phyloP scores from a whole-genome alignment of 2,113 vertebrate species.

The Eulemur rufifrons region DNA sequence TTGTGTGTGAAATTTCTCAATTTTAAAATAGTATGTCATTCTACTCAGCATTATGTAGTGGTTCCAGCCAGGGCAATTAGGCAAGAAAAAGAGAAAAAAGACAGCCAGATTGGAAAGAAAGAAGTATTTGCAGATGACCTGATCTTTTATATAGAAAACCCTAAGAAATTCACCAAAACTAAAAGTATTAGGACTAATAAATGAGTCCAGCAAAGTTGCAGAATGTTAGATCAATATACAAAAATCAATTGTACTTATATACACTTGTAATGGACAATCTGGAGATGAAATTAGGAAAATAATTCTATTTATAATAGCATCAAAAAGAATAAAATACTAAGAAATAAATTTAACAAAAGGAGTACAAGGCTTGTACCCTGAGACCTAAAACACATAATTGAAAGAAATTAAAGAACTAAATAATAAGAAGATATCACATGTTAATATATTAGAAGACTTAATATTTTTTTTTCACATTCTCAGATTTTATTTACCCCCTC shows the following conservation, averaged over 20 bases:
- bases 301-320: not conserved
- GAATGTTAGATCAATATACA: not conserved
- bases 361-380: not conserved
- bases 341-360: not conserved
- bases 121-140: not conserved
- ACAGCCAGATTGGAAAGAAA: not conserved
- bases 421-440: not conserved
- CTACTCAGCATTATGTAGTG: not conserved
- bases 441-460: not conserved
- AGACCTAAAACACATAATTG: not conserved
- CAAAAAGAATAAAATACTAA: not conserved
- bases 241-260: not conserved
- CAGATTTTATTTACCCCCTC: not conserved
- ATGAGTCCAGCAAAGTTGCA: not conserved
- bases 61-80: not conserved
- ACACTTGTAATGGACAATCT: not conserved
- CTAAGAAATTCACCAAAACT: not conserved
- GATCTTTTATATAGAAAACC: not conserved
- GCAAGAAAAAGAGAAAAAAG: not conserved
- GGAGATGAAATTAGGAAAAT: not conserved
- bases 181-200: not conserved
- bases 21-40: not conserved
- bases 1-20: not conserved
- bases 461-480: not conserved
- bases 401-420: conserved; percentile 2